phyloP scores from a whole-genome alignment of 2,797 vertebrate genomes.

The Melanotaenia nigrans region DNA sequence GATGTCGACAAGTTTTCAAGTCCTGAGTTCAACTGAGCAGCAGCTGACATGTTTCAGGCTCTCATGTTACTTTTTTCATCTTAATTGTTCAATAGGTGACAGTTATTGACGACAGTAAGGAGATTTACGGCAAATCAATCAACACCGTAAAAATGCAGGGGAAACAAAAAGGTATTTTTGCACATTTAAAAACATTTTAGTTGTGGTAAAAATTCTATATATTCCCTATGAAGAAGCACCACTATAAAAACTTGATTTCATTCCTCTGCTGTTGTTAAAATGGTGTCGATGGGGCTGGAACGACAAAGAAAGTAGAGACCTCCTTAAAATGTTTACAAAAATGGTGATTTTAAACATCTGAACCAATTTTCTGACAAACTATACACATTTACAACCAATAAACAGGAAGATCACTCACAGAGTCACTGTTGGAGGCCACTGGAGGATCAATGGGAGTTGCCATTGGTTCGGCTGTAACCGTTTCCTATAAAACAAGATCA shows the following conservation, averaged over 20 bases:
- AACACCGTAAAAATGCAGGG: slow-evolving; percentile 60
- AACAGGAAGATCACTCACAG: slow-evolving; percentile 52
- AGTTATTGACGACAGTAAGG: slow-evolving; percentile 76
- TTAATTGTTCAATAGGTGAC: slow-evolving; percentile 84
- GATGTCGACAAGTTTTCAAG: slow-evolving; percentile 85
- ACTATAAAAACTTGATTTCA: slow-evolving; percentile 79
- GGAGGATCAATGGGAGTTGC: slow-evolving; percentile 61
- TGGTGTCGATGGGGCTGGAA: slow-evolving; percentile 76
- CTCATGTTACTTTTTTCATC: slow-evolving; percentile 85
- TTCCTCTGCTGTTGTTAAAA: slow-evolving; percentile 83
- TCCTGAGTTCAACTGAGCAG: slow-evolving; percentile 99
- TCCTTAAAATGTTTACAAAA: not conserved
- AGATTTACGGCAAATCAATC: slow-evolving; percentile 84
- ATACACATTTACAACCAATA: not conserved
- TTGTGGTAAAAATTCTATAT: slow-evolving; percentile 92
- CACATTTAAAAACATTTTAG: slow-evolving; percentile 85
- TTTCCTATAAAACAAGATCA: slow-evolving; percentile 64
- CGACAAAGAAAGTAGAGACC: slow-evolving; percentile 58
- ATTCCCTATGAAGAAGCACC: slow-evolving; percentile 90
- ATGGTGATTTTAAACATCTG: not conserved
- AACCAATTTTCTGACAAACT: not conserved
- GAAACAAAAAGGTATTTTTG: slow-evolving; percentile 10
- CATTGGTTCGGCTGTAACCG: slow-evolving; percentile 63
- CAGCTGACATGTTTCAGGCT: slow-evolving; percentile 94
- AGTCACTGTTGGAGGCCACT: slow-evolving; percentile 61